These are phyloP conservation scores for Hyphantria cunea DNA, from an alignment of 1,140 invertebrate species.

Conservation along the genomic window DNA sequence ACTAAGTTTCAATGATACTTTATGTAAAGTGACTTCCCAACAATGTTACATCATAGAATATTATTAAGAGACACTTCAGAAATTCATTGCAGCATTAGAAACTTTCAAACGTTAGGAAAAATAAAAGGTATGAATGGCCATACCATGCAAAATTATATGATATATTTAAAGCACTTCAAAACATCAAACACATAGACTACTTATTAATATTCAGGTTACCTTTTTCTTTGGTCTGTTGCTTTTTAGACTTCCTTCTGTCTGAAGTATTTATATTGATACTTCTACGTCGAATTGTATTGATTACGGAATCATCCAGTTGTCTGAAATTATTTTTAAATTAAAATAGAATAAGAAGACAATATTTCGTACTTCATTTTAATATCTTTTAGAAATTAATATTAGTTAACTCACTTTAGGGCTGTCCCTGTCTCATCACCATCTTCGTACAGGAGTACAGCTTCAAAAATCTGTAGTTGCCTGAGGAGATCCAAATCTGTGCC, in stretches of 20 bases:
- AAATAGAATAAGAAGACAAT: background rate
- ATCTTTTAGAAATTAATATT: background rate
- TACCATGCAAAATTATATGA: constrained; percentile 23
- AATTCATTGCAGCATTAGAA: background rate
- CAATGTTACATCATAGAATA: background rate
- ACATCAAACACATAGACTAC: background rate
- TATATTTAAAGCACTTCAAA: constrained; percentile 13
- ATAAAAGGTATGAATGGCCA: constrained; percentile 15
- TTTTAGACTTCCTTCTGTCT: constrained; percentile 66
- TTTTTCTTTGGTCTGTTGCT: constrained; percentile 65
- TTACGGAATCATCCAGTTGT: constrained; percentile 91
- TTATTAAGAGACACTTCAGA: background rate
- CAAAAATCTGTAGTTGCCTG: constrained; percentile 97
- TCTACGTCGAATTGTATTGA: constrained; percentile 54
- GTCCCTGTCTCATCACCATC: constrained; percentile 89
- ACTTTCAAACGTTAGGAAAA: constrained; percentile 7
- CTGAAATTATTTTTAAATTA: constrained; percentile 47
- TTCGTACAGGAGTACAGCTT: constrained; percentile 95
- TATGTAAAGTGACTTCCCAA: background rate
- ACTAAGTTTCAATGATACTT: background rate
- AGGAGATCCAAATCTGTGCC: constrained; percentile 96
- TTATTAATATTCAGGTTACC: constrained; percentile 35
- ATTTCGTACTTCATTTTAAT: constrained; percentile 1
- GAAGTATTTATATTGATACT: constrained; percentile 52
- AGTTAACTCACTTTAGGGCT: constrained; percentile 81